Evolutionary conservation across 1,140 invertebrate genomes (phyloP).

Genomic region (Lasioglossum baleicum): DNA sequence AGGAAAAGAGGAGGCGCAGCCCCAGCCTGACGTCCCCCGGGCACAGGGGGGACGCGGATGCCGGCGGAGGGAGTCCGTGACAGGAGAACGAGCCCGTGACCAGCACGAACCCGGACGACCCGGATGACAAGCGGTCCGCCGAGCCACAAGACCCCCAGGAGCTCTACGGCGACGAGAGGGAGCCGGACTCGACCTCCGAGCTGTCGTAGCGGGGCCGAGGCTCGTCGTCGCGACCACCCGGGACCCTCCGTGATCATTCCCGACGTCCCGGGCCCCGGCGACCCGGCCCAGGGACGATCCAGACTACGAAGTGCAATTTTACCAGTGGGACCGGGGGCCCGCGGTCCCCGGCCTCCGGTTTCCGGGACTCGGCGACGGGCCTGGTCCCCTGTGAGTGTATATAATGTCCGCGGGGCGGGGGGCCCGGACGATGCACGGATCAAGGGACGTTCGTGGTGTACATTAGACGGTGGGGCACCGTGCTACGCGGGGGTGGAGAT

Average conservation of each 20-base stretch:
- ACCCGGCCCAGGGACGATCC: conserved; percentile 40
- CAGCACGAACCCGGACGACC: conserved; percentile 69
- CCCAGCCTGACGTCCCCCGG: conserved; percentile 68
- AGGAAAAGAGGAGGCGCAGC: conserved; percentile 83
- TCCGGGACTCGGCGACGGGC: conserved; percentile 22
- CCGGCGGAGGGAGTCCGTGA: conserved; percentile 78
- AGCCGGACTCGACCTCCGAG: conserved; percentile 77
- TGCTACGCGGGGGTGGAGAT: too few species aligned
- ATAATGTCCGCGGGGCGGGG: conserved; percentile 40
- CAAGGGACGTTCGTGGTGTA: conserved; percentile 57
- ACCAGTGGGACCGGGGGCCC: conserved; percentile 29
- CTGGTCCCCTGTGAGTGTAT: conserved; percentile 61
- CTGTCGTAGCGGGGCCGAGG: conserved; percentile 74
- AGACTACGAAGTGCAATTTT: conserved; percentile 77
- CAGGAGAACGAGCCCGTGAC: conserved; percentile 76
- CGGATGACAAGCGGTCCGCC: conserved; percentile 55
- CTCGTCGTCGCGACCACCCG: conserved; percentile 44
- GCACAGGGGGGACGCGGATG: conserved; percentile 69
- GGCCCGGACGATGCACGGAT: conserved; percentile 33
- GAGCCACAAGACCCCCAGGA: conserved; percentile 54
- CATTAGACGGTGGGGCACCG: conserved; percentile 49
- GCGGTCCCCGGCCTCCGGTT: conserved; percentile 15
- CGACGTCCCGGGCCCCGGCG: conserved; percentile 2
- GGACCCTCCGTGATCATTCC: conserved; percentile 21
- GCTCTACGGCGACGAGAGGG: conserved; percentile 59